phyloP scores from a whole-genome alignment of 2,113 vertebrate species.

The Limnothrissa miodon region DNA sequence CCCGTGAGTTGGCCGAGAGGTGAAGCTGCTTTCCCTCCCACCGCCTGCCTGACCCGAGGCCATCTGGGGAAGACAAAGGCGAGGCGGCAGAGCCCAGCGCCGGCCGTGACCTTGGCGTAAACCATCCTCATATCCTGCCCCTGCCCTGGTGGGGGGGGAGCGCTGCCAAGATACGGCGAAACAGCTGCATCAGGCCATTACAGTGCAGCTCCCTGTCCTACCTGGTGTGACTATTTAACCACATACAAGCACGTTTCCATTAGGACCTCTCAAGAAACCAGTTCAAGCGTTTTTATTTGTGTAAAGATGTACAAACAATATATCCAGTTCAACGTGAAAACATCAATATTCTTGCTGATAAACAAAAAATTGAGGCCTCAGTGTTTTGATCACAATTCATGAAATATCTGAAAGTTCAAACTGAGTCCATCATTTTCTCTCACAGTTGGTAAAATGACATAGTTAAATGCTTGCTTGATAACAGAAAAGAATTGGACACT shows the following conservation, averaged over 20 bases:
- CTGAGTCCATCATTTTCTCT: neutral
- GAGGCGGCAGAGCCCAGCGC: neutral
- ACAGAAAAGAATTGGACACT: neutral
- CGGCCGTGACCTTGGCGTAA: slow-evolving; percentile 33
- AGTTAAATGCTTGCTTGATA: neutral
- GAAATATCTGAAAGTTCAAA: neutral
- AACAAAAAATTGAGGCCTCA: neutral
- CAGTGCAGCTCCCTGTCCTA: neutral
- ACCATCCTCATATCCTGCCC: slow-evolving; percentile 26
- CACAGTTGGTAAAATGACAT: neutral
- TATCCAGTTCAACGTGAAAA: neutral
- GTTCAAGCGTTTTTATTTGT: neutral
- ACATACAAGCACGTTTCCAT: neutral
- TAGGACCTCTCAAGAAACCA: neutral
- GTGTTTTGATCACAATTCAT: neutral
- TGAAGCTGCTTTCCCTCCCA: neutral
- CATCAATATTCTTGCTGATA: neutral
- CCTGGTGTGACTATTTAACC: neutral
- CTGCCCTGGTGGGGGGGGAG: neutral
- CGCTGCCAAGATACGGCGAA: neutral
- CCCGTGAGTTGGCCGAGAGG: neutral
- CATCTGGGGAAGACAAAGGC: slow-evolving; percentile 35
- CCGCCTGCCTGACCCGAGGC: slow-evolving; percentile 21
- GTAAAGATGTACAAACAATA: neutral
- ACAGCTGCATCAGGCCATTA: slow-evolving; percentile 25